Evolutionary conservation across 2,797 vertebrate species (phyloP).

Genomic region (Myiotriccus ornatus): DNA sequence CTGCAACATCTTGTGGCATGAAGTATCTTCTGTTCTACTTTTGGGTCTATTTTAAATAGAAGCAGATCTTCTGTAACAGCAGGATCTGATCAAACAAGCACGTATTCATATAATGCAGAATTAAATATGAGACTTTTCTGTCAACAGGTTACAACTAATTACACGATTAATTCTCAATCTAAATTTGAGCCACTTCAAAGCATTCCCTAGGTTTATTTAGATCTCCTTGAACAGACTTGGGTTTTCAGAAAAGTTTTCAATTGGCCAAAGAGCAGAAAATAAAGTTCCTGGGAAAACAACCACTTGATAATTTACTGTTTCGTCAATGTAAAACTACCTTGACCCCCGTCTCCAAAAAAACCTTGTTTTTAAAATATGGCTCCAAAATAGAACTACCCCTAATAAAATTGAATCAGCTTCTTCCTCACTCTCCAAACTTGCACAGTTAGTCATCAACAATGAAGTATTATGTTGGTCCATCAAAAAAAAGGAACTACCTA

Average conservation of each 20-base stretch:
- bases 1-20: not conserved
- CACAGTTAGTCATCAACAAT: not conserved
- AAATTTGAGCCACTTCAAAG: not conserved
- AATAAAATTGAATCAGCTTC: not conserved
- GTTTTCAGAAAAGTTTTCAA: not conserved
- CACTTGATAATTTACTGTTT: not conserved
- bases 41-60: not conserved
- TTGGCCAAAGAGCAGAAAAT: not conserved
- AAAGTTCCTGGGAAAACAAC: not conserved
- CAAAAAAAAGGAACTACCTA: not conserved
- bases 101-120: not conserved
- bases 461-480: not conserved
- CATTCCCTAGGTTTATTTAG: not conserved
- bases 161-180: not conserved
- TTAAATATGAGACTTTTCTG: not conserved
- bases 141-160: not conserved
- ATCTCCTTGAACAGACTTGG: not conserved
- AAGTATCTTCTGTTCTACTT: not conserved
- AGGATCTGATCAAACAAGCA: not conserved
- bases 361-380: not conserved
- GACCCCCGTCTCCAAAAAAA: accelerated
- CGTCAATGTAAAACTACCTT: not conserved
- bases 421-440: not conserved
- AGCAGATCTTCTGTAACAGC: not conserved
- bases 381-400: not conserved